Evolutionary conservation across 1,140 invertebrate genomes (phyloP).

Genomic region (Spodoptera litura): DNA sequence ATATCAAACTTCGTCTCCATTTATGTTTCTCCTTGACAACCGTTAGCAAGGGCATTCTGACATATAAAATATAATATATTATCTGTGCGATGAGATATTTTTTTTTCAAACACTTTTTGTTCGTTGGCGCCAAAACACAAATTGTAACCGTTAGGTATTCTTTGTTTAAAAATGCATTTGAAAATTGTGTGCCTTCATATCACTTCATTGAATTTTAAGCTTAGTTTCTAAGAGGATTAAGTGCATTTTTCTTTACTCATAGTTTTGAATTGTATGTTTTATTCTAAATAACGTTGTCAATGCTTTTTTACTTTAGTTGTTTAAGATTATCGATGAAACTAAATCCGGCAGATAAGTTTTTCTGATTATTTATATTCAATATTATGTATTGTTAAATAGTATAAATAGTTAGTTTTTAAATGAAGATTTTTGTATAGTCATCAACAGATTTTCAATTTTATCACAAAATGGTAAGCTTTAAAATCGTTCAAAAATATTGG

Average conservation of each 20-base stretch:
- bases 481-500: too few species aligned
- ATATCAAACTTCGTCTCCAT: conserved; percentile 5
- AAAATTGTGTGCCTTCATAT: neutral
- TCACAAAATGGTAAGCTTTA: too few species aligned
- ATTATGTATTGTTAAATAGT: neutral
- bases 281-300: too few species aligned
- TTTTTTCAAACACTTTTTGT: conserved; percentile 12
- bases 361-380: too few species aligned
- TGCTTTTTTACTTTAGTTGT: too few species aligned
- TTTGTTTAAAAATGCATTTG: neutral
- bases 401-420: too few species aligned
- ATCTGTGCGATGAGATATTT: neutral
- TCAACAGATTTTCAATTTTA: too few species aligned
- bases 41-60: conserved; percentile 5
- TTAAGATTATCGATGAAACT: too few species aligned
- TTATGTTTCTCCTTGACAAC: neutral
- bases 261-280: too few species aligned
- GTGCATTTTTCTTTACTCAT: too few species aligned
- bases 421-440: neutral
- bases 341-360: too few species aligned
- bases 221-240: too few species aligned
- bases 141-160: neutral
- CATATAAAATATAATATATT: neutral
- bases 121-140: neutral
- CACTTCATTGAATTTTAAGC: neutral